These are phyloP conservation scores for Drosophila fuyamai DNA, from an alignment of 1,140 invertebrate genomes.

Conservation along the genomic window DNA sequence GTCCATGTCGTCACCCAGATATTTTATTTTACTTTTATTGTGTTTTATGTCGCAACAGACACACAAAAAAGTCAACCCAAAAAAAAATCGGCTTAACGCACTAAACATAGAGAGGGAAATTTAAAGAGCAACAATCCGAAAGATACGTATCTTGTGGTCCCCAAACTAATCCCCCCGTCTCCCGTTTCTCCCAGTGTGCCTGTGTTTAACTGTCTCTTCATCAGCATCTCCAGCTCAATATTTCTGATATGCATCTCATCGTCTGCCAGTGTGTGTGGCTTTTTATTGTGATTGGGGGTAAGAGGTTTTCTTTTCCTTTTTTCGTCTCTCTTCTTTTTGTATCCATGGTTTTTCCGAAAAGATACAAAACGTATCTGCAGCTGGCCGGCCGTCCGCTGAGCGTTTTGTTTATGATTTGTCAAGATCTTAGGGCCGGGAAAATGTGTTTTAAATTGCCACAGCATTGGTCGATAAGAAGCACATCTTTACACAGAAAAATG, in stretches of 20 bases:
- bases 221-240: constrained; percentile 36
- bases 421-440: constrained; percentile 57
- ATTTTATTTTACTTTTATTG: constrained; percentile 62
- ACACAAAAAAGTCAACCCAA: constrained; percentile 45
- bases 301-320: constrained; percentile 27
- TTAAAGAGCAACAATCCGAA: constrained; percentile 64
- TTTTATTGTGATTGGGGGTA: constrained; percentile 63
- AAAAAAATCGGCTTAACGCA: constrained; percentile 67
- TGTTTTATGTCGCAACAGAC: constrained; percentile 62
- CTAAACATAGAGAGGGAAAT: constrained; percentile 23
- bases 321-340: neutral
- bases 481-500: neutral
- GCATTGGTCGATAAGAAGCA: constrained; percentile 40
- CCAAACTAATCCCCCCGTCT: constrained; percentile 6
- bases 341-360: constrained; percentile 5
- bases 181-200: neutral
- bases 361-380: constrained; percentile 58
- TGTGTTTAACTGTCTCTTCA: constrained; percentile 9
- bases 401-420: constrained; percentile 80
- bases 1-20: constrained; percentile 32
- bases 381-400: constrained; percentile 32
- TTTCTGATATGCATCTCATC: constrained; percentile 57
- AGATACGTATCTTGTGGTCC: constrained; percentile 66
- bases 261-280: constrained; percentile 43
- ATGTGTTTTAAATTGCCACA: constrained; percentile 69